Conservation (phyloP, 2,797 vertebrate genomes). For the Pseudochirops cupreus region DNA sequence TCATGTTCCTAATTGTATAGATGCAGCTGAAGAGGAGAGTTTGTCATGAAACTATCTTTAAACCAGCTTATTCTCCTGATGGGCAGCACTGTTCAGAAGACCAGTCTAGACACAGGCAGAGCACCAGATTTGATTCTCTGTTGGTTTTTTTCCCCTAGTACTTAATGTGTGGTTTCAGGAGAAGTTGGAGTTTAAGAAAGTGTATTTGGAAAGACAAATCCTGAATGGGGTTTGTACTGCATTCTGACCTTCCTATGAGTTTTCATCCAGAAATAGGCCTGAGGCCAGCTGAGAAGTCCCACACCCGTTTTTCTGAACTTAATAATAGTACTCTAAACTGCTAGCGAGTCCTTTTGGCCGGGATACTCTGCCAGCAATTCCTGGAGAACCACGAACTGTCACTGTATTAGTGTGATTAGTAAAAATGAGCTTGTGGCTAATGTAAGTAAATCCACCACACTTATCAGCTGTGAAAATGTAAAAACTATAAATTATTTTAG, state of each 20-base stretch:
- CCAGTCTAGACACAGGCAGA: neutral
- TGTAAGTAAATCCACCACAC: conserved; percentile 18
- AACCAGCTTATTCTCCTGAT: conserved; percentile 26
- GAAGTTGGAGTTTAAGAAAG: conserved; percentile 27
- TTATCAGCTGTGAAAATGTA: conserved; percentile 54
- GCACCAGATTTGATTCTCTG: conserved; percentile 1
- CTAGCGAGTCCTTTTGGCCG: neutral
- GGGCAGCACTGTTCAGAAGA: conserved; percentile 31
- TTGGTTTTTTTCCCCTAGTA: too few species aligned
- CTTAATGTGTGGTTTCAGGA: conserved; percentile 51
- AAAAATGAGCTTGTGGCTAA: neutral
- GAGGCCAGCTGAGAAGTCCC: neutral
- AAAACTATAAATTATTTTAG: conserved; percentile 27
- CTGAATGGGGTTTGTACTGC: neutral
- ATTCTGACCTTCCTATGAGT: conserved; percentile 31
- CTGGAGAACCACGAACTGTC: conserved; percentile 38
- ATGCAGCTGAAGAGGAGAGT: conserved; percentile 22
- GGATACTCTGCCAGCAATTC: conserved; percentile 18
- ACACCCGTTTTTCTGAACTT: conserved; percentile 1
- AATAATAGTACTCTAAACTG: conserved; percentile 1
- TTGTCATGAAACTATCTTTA: conserved; percentile 23
- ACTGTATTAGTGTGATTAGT: conserved; percentile 23
- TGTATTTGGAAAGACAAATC: conserved; percentile 53
- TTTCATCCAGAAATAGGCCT: conserved; percentile 24
- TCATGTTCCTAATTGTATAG: conserved; percentile 5